A percentile compares a stretch with the other conserved stretches of the same genome.
These are phyloP conservation scores for Dasysyrphus tricinctus DNA, from an alignment of 2,888 invertebrate species.

Conservation along the genomic window DNA sequence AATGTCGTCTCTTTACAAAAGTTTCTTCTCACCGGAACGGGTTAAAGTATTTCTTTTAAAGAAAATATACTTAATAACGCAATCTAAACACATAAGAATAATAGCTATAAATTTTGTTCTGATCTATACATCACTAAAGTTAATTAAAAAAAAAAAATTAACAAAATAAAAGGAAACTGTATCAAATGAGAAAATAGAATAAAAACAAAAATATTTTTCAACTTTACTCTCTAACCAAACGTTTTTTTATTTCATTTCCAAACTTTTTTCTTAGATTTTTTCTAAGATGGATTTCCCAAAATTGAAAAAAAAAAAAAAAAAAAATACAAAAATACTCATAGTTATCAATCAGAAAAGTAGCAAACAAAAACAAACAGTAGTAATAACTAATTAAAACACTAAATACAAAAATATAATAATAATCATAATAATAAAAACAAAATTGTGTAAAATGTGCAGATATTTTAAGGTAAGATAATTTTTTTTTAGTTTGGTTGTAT, in stretches of 20 bases:
- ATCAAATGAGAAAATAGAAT: slow-evolving; percentile 52
- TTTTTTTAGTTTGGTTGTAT: slow-evolving; percentile 48
- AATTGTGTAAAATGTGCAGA: slow-evolving; percentile 76
- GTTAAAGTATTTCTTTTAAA: slow-evolving; percentile 53
- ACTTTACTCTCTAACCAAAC: slow-evolving; percentile 64
- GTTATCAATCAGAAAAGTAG: slow-evolving; percentile 42
- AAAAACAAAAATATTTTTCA: slow-evolving; percentile 52
- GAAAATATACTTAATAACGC: slow-evolving; percentile 29
- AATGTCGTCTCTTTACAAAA: slow-evolving; percentile 11
- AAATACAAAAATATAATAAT: slow-evolving; percentile 54
- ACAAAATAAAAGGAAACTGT: slow-evolving; percentile 59
- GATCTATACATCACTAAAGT: slow-evolving; percentile 58
- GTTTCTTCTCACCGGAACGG: slow-evolving; percentile 68
- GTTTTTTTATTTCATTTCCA: slow-evolving; percentile 74
- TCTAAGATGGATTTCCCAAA: slow-evolving; percentile 72
- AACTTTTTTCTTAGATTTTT: slow-evolving; percentile 75
- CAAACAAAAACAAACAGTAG: slow-evolving; percentile 35
- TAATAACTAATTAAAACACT: slow-evolving; percentile 49
- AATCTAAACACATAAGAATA: slow-evolving; percentile 53
- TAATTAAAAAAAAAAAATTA: slow-evolving; percentile 52
- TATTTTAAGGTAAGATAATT: slow-evolving; percentile 76
- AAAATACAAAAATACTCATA: slow-evolving; percentile 32
- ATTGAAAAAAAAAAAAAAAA: slow-evolving; percentile 4
- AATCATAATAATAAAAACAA: slow-evolving; percentile 35
- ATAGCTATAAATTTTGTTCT: slow-evolving; percentile 58